These are phyloP conservation scores for Thamnophis sirtalis DNA, from an alignment of 2,113 vertebrate species.

Conservation along the genomic window DNA sequence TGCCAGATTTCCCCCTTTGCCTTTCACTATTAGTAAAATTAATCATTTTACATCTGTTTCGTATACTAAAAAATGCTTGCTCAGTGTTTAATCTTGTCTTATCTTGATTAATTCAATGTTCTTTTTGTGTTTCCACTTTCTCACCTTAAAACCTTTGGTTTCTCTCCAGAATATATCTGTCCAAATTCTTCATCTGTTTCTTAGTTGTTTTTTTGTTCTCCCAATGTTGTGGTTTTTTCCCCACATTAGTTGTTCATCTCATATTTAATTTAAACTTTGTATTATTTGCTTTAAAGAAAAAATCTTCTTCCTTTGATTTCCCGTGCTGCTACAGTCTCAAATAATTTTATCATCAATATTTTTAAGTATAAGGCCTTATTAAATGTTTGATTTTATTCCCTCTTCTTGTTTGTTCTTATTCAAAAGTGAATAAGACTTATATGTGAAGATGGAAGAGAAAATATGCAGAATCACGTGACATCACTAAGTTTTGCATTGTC, in stretches of 20 bases:
- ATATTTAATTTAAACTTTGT: neutral
- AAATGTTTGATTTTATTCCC: neutral
- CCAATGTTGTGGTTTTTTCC: neutral
- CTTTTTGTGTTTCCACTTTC: neutral
- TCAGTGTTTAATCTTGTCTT: slow-evolving; percentile 20
- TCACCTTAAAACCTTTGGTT: slow-evolving; percentile 18
- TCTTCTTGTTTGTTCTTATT: neutral
- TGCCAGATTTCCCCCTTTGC: slow-evolving; percentile 2
- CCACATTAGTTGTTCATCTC: neutral
- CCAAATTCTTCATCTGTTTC: slow-evolving; percentile 1
- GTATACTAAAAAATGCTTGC: slow-evolving; percentile 11
- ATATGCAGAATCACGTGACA: neutral
- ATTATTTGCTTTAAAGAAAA: neutral
- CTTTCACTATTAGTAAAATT: slow-evolving; percentile 14
- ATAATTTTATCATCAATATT: neutral
- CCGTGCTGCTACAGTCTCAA: neutral
- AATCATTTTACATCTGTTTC: slow-evolving; percentile 22
- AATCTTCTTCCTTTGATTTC: neutral
- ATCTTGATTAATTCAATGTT: slow-evolving; percentile 4
- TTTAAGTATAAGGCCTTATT: neutral
- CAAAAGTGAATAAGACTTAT: neutral
- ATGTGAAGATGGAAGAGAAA: neutral
- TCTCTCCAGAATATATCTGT: neutral
- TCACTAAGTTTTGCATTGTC: neutral
- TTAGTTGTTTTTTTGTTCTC: neutral